Evolutionary conservation across 1,140 invertebrate genomes (phyloP).

Genomic region (Prorops nasuta): DNA sequence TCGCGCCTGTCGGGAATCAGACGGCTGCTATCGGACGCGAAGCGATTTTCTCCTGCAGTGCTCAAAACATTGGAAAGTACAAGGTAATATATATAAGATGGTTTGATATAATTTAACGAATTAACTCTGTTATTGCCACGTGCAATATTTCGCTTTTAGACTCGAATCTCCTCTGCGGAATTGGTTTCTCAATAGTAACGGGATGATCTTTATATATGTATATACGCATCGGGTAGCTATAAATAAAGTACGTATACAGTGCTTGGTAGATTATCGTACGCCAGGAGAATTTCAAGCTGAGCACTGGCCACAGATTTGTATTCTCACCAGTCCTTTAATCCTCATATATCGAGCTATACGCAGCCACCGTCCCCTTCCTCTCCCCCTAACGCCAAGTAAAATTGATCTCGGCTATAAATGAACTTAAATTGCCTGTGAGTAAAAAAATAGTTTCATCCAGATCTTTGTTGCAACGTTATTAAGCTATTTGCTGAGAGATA

Average conservation of each 20-base stretch:
- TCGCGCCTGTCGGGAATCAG: constrained; percentile 71
- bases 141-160: neutral
- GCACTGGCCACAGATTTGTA: neutral
- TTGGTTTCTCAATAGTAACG: too few species aligned
- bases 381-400: too few species aligned
- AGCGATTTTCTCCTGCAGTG: constrained; percentile 74
- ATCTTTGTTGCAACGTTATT: too few species aligned
- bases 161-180: neutral
- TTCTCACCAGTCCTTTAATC: neutral
- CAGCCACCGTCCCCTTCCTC: neutral
- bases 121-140: too few species aligned
- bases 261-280: neutral
- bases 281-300: neutral
- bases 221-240: too few species aligned
- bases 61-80: constrained; percentile 76
- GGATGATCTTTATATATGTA: too few species aligned
- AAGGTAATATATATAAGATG: constrained; percentile 70
- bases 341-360: neutral
- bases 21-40: constrained; percentile 78
- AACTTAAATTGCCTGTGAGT: neutral
- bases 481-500: too few species aligned
- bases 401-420: neutral
- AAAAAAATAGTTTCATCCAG: neutral
- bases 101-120: constrained; percentile 29
- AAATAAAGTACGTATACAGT: too few species aligned